These are phyloP conservation scores for Pangasius sanitwongsei DNA, from an alignment of 2,797 vertebrate species.

Conservation along the genomic window DNA sequence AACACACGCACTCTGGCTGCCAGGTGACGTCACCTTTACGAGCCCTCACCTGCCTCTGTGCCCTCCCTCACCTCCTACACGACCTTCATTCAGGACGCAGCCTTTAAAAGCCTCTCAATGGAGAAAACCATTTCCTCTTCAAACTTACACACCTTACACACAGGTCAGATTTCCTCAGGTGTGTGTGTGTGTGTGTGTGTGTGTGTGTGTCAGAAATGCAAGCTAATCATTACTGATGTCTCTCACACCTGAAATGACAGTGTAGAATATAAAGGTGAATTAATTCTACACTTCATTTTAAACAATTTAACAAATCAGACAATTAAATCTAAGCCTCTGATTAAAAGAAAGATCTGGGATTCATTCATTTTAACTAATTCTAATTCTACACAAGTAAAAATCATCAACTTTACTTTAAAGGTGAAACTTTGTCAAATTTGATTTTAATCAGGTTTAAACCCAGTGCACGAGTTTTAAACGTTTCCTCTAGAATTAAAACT, in stretches of 20 bases:
- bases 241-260: background rate
- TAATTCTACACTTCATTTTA: background rate
- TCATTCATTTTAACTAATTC: background rate
- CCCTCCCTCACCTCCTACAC: background rate
- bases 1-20: background rate
- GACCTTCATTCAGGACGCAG: constrained; percentile 1
- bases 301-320: no score
- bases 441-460: background rate
- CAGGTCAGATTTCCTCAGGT: background rate
- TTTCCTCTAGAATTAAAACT: background rate
- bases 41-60: background rate
- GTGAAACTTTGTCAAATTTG: background rate
- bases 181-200: constrained; percentile 12
- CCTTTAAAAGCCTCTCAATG: background rate
- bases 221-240: background rate
- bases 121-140: background rate
- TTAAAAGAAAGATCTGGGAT: background rate
- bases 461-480: background rate
- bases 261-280: background rate
- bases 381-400: background rate
- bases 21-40: constrained; percentile 38
- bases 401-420: background rate
- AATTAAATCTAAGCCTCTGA: background rate
- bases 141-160: no score
- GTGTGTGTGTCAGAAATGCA: background rate